Percentiles rank a stretch among this genome's conserved stretches.
Evolutionary conservation across 1,140 invertebrate genomes (phyloP).

Genomic region (Drosophila arawakana): DNA sequence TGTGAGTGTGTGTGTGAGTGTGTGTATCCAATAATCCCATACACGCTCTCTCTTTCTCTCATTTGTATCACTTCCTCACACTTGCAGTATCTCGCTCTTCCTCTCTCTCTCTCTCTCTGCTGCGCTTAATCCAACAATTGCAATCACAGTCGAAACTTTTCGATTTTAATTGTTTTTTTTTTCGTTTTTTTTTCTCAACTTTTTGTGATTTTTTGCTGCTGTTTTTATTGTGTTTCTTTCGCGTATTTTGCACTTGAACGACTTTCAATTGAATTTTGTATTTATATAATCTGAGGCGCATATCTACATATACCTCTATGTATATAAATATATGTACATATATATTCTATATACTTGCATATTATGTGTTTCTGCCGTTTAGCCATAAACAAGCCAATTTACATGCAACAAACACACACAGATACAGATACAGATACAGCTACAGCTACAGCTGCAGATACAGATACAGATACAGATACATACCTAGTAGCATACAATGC

Average conservation of each 20-base stretch:
- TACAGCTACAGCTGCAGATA: no score
- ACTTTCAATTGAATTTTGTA: constrained; percentile 76
- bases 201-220: constrained; percentile 9
- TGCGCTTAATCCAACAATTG: constrained; percentile 49
- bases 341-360: constrained; percentile 27
- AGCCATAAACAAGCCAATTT: constrained; percentile 64
- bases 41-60: constrained; percentile 1
- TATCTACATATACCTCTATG: constrained; percentile 20
- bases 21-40: constrained; percentile 14
- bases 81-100: neutral
- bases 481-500: constrained; percentile 3
- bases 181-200: constrained; percentile 10
- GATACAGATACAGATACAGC: neutral
- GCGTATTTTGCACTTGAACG: constrained; percentile 72
- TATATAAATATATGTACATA: constrained; percentile 1
- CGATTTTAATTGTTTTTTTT: constrained; percentile 43
- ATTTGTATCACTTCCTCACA: neutral
- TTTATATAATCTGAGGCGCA: constrained; percentile 66
- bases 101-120: neutral
- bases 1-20: neutral
- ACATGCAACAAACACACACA: constrained; percentile 39
- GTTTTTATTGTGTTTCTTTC: constrained; percentile 32
- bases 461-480: neutral
- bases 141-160: constrained; percentile 55
- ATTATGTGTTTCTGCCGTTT: constrained; percentile 41